These are phyloP conservation scores for Pipistrellus pygmaeus DNA, from an alignment of 2,797 vertebrate genomes.

Conservation along the genomic window DNA sequence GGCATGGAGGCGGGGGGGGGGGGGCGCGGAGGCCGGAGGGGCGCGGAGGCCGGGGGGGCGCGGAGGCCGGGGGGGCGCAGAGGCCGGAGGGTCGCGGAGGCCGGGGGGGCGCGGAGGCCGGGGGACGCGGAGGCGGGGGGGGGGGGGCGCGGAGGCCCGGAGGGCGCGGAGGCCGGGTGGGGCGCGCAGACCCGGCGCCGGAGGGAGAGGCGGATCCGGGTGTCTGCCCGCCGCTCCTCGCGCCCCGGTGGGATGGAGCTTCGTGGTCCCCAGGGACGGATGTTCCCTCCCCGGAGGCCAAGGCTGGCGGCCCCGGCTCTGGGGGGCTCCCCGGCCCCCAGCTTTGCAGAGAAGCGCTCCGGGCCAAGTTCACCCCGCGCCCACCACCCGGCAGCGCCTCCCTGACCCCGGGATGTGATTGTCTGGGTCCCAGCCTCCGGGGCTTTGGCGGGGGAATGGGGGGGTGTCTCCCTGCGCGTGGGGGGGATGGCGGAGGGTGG, in stretches of 20 bases:
- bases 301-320: neutral
- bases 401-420: neutral
- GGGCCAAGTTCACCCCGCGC: conserved; percentile 67
- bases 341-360: neutral
- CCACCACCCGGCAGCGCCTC: accelerated
- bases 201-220: neutral
- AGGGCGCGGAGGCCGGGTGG: neutral
- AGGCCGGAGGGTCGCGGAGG: no score
- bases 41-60: no score
- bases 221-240: neutral
- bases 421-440: neutral
- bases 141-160: no score
- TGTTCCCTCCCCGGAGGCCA: neutral
- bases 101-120: no score
- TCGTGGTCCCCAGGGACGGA: neutral
- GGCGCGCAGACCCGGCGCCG: neutral
- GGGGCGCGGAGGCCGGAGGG: no score
- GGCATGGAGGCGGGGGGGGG: no score
- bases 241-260: neutral
- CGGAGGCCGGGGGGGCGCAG: no score
- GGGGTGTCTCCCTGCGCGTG: neutral
- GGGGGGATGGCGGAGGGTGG: neutral
- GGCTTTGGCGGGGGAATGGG: neutral
- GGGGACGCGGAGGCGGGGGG: no score
- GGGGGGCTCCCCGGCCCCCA: neutral